Evolutionary conservation across 1,140 invertebrate species (phyloP), one percentile per base, ranked within the genome.

Genomic region (Manduca sexta): DNA sequence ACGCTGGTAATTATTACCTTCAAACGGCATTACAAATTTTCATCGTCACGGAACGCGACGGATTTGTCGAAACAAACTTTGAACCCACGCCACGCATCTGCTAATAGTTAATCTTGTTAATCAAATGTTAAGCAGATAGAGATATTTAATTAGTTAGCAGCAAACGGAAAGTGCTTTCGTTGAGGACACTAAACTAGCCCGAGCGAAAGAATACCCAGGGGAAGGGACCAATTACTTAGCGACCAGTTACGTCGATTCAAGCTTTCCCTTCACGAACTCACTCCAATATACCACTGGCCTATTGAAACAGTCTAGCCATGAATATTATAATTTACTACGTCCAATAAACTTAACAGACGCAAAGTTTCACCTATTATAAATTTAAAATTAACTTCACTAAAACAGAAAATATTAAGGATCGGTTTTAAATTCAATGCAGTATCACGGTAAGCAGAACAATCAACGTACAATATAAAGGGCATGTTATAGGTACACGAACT

Each of bases 151-250:
- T 68, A 65, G 55, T 56, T 58, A 45, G 49, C 35, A 47, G 43
- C 43, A 50, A 57, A 62, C 54, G 56, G 51, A 65, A 68, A 63
- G 56, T 63, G 57, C 56, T 64, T 63, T 60, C 51, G 53, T 58
- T 63, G 58, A 70, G 45, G 56, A 44, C 54, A 68, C 60, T 64
- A 64, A 70, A 63, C 63, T 60, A 65, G 50, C 56, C 45, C 42
- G 35, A 64, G 58, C 56, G 45, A 58, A 62, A 49, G 45, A 50
- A 59, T 39, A 54, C 64, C 56, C 56, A 50, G 38, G 61, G 56
- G 63, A 64, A 59, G 50, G 53, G 42, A 68, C 59, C 64, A 76
- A 76, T 76, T 74, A 76, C 73, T 76, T 69, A 73, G 57, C 60
- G 60, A 65, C 68, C 61, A 56, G 56, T 60, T 61, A 60, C 54